These are phyloP conservation scores for Choristoneura rosaceana DNA, from an alignment of 2,888 invertebrate genomes.

Conservation along the genomic window DNA sequence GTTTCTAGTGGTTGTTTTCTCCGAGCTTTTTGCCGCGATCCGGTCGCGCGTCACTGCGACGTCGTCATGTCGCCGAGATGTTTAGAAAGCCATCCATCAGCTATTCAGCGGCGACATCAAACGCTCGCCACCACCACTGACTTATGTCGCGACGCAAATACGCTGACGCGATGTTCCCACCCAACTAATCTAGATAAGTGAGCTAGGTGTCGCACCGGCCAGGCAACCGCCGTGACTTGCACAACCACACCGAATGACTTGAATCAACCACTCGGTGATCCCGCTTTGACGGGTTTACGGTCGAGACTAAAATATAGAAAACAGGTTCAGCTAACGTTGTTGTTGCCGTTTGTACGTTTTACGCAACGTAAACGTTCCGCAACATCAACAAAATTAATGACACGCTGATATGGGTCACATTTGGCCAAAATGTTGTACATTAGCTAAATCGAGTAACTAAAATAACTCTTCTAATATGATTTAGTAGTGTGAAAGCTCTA, in stretches of 20 bases:
- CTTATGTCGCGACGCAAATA: constrained; percentile 63
- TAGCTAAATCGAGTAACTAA: background rate
- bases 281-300: constrained; percentile 8
- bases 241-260: constrained; percentile 44
- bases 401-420: constrained; percentile 1
- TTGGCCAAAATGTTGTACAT: background rate
- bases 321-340: constrained; percentile 1
- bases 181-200: constrained; percentile 45
- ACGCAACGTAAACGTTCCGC: background rate
- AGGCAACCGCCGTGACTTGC: constrained; percentile 49
- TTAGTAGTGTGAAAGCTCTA: constrained; percentile 8
- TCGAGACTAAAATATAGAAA: constrained; percentile 11
- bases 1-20: constrained; percentile 77
- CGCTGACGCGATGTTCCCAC: constrained; percentile 43
- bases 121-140: constrained; percentile 57
- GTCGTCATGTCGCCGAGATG: constrained; percentile 65
- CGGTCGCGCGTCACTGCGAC: constrained; percentile 41
- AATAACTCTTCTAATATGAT: background rate
- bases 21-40: constrained; percentile 70
- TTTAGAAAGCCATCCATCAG: constrained; percentile 84
- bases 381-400: constrained; percentile 10
- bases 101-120: constrained; percentile 75
- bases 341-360: constrained; percentile 7
- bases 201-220: constrained; percentile 45
- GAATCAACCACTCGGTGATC: constrained; percentile 38